Conservation (phyloP, 2,888 invertebrate genomes). For the Pterostichus madidus region DNA sequence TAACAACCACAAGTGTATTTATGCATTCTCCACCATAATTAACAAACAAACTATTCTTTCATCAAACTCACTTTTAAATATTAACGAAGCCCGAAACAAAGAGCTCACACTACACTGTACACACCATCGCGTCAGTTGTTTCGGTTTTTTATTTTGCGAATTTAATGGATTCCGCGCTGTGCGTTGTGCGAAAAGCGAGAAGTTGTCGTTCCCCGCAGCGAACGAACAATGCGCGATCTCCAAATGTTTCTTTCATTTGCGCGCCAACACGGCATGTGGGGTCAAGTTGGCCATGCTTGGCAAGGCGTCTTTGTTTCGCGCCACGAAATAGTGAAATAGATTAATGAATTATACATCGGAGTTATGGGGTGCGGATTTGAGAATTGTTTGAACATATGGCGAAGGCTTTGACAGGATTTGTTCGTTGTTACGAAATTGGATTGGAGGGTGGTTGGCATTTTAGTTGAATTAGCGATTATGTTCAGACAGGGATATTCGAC, state of each 20-base stretch:
- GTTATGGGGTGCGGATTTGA: slow-evolving; percentile 17
- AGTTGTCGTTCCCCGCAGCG: slow-evolving; percentile 52
- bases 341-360: slow-evolving; percentile 55
- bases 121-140: slow-evolving; percentile 52
- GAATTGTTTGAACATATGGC: slow-evolving; percentile 33
- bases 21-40: slow-evolving; percentile 1
- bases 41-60: slow-evolving; percentile 41
- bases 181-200: slow-evolving; percentile 37
- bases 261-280: slow-evolving; percentile 61
- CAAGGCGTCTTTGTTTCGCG: slow-evolving; percentile 30
- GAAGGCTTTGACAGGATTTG: not conserved
- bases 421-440: not conserved
- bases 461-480: too few relatives aligned
- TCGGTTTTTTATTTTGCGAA: slow-evolving; percentile 61
- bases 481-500: too few relatives aligned
- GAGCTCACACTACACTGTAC: slow-evolving; percentile 5
- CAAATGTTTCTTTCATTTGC: slow-evolving; percentile 66
- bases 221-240: slow-evolving; percentile 59
- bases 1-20: slow-evolving; percentile 6
- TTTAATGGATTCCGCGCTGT: slow-evolving; percentile 55
- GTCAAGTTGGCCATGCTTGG: slow-evolving; percentile 33
- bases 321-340: slow-evolving; percentile 53
- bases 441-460: not conserved
- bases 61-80: slow-evolving; percentile 15
- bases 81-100: slow-evolving; percentile 21